Evolutionary conservation across 2,888 invertebrate species (phyloP), one percentile per base, ranked within the genome.

Genomic region (Eulithis prunata): DNA sequence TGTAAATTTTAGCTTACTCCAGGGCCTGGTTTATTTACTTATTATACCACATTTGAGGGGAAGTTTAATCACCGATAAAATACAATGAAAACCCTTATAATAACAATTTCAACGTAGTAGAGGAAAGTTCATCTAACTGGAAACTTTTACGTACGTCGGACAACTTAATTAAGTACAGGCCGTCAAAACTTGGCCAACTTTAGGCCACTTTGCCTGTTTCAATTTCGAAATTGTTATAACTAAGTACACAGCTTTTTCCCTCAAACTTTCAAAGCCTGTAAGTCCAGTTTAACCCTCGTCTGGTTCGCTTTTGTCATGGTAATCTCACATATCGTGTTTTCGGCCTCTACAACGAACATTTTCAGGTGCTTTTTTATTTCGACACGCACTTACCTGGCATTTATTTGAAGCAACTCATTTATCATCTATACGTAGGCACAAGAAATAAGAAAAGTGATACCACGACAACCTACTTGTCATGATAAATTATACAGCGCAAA

Each of bases 401-500:
- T 12, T 21, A 32, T 43, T 4, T 58, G 41, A 58, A 36, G 41
- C 21, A 1, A 2, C 12, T 38, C 49, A 58, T 51, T 58, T 28
- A 58, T 58, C 41, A 43, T 58, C 21, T 13, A 43, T 28, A 45
- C 11, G 13, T 59, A 45, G 14, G 46, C 8, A 41, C 21, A 57
- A 11, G 12, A 51, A 43, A 43, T 10, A 55, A 62, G 8, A 36
- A 21, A 49, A 49, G 21, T 49, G 28, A 49, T 54, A 54, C 54
- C 36, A 36, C 38, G 41, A 32, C 13, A 13, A 36, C 45, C 45
- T 45, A 57, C 52, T 62, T 62, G 36, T 28, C 10, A 52, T 57
- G 62, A 62, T 57, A 62, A 62, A 61, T 61, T 47, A 61, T 61
- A 49, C 56, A 56, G 55, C 62, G 43, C 36, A 51, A 14, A 52